These are phyloP conservation scores for Philaenus spumarius DNA, from an alignment of 1,140 invertebrate genomes.

Conservation along the genomic window DNA sequence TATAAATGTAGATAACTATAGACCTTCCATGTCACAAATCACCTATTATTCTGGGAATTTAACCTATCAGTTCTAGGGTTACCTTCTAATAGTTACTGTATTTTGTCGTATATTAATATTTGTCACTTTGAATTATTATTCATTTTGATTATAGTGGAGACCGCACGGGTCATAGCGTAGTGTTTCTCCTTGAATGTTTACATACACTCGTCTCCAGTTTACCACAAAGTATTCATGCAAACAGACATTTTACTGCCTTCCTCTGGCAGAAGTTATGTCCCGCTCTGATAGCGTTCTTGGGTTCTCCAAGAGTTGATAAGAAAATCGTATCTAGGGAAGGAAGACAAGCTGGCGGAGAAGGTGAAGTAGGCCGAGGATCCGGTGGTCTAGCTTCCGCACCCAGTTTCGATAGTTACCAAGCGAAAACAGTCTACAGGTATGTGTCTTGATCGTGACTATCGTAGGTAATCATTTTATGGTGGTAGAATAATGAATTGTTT, in stretches of 20 bases:
- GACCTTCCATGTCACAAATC: too few relatives aligned
- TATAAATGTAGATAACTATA: too few relatives aligned
- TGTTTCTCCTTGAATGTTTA: constrained; percentile 80
- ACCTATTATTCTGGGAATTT: too few relatives aligned
- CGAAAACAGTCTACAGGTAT: constrained; percentile 81
- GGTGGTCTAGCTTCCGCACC: constrained; percentile 63
- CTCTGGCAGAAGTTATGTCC: constrained; percentile 90
- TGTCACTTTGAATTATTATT: too few relatives aligned
- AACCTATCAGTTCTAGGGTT: too few relatives aligned
- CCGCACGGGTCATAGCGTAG: constrained; percentile 24
- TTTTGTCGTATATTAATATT: too few relatives aligned
- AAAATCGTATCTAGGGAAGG: constrained; percentile 59
- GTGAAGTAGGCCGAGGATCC: constrained; percentile 54
- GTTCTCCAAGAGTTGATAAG: constrained; percentile 68
- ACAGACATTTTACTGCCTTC: constrained; percentile 76
- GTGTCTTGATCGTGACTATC: constrained; percentile 11
- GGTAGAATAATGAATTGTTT: too few relatives aligned
- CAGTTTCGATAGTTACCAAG: constrained; percentile 67
- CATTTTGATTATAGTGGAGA: constrained; percentile 13
- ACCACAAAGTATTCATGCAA: constrained; percentile 70
- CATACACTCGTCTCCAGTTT: constrained; percentile 76
- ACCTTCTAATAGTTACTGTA: too few relatives aligned
- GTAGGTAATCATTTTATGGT: too few relatives aligned
- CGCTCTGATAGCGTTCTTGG: constrained; percentile 75
- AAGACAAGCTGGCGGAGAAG: constrained; percentile 40